Base-by-base conservation (phyloP, 2,113 vertebrate species). In the Brachionichthys hirsutus region DNA sequence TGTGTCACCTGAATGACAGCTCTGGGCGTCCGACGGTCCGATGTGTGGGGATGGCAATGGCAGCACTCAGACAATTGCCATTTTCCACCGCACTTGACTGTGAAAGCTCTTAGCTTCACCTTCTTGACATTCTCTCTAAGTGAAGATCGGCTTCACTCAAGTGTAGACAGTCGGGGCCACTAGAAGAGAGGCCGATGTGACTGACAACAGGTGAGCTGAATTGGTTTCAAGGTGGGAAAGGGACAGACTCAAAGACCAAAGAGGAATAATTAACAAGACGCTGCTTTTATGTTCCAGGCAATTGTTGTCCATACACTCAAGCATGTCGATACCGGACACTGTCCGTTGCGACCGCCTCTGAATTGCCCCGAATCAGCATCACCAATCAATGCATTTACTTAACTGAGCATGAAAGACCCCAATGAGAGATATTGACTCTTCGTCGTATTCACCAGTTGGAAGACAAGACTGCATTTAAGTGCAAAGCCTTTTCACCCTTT, bases 311-410 rank as follows among this genome's bases (percentile, higher is more conserved):
- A 64, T 85, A 88, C 88, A 87, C 92, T 91, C 85, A 86, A 85
- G 90, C 88, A 66, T 88, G 86, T 94, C 94, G 91, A 90, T 92
- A 85, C 58, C 16, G 88, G 89, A 87, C 89, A 84, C 62, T 79
- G 89, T 90, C 91, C 92, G 79, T 87, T 85, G 85, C 88, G 89
- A 85, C 89, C 85, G 12, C 59, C 85, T 78, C 69, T 73, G 71
- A 78, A 86, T 78, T 76, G 73, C 75, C 77, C 76, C 71, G 56
- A 56, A 10, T 78, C 73, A 79, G 75, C 73, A 70, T 65, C 72
- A 64, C 62, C 79, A 89, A 92, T 94, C 93, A 89, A 92, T 93
- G 86, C 88, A 73, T 90, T 93, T 91, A 91, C 92, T 92, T 93
- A 92, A 93, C 89, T 89, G 89, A 89, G 91, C 87, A 88, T 90